Conservation (phyloP, 2,888 invertebrate genomes). For the Calameuta idolon region DNA sequence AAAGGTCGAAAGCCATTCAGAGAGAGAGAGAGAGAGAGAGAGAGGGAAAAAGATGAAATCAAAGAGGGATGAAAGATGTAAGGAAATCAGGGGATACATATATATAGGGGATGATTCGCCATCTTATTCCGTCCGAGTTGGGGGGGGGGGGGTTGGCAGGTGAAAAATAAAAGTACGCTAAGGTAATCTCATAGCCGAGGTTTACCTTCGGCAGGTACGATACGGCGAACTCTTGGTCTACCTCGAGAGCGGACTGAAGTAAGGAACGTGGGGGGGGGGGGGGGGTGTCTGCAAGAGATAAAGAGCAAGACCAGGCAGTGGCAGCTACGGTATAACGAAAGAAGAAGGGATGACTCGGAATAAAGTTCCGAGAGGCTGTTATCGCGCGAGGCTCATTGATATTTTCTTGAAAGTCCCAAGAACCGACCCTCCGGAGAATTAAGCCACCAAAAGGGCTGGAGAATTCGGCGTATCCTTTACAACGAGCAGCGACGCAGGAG, state of each 20-base stretch:
- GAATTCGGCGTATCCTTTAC: not conserved
- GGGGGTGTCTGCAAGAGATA: not conserved
- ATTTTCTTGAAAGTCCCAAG: constrained; percentile 4
- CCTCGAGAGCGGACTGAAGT: not conserved
- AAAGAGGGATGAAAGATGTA: not conserved
- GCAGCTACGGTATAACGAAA: not conserved
- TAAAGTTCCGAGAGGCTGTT: not conserved
- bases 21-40: no score
- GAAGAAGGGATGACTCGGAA: not conserved
- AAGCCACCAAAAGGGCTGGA: not conserved
- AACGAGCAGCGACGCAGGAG: not conserved
- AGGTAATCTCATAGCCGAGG: not conserved
- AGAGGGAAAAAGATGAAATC: no score
- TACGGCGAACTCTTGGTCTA: not conserved
- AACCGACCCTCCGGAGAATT: not conserved
- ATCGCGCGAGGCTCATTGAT: constrained; percentile 4
- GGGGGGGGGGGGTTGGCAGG: not conserved
- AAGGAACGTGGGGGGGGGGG: no score
- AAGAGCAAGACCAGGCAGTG: not conserved
- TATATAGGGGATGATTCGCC: not conserved
- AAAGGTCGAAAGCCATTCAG: not conserved
- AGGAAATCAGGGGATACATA: not conserved
- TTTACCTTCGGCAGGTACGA: not conserved
- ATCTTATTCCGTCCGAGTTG: not conserved
- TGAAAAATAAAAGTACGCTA: not conserved